These are phyloP conservation scores for Sialia sialis DNA, from an alignment of 2,113 vertebrate genomes.

Conservation along the genomic window DNA sequence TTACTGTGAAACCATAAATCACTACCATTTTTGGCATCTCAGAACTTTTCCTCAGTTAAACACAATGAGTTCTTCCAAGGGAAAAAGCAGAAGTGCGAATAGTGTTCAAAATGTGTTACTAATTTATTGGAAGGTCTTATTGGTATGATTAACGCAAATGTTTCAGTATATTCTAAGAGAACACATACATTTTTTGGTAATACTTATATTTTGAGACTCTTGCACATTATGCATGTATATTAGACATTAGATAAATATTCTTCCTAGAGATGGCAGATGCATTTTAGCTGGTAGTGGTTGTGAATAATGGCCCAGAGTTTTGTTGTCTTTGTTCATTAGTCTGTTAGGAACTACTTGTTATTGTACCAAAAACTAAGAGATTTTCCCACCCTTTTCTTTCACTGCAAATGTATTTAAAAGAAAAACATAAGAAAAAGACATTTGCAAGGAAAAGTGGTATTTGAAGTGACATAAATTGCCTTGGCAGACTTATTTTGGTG, in stretches of 20 bases:
- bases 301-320: neutral
- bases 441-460: neutral
- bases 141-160: neutral
- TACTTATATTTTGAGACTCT: neutral
- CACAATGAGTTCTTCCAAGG: neutral
- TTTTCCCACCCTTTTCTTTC: neutral
- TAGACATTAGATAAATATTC: neutral
- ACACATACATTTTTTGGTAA: neutral
- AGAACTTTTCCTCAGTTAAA: neutral
- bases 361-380: neutral
- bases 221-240: neutral
- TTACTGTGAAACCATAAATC: conserved; percentile 32
- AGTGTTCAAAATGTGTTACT: neutral
- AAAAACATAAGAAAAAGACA: neutral
- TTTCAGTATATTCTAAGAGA: neutral
- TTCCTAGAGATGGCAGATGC: neutral
- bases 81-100: neutral
- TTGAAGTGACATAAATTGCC: neutral
- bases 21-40: neutral
- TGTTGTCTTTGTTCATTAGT: neutral
- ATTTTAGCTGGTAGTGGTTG: neutral
- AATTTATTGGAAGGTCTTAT: neutral
- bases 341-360: neutral
- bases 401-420: neutral
- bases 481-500: neutral